These are phyloP conservation scores for Entelurus aequoreus DNA, from an alignment of 2,113 vertebrate species.

Conservation along the genomic window DNA sequence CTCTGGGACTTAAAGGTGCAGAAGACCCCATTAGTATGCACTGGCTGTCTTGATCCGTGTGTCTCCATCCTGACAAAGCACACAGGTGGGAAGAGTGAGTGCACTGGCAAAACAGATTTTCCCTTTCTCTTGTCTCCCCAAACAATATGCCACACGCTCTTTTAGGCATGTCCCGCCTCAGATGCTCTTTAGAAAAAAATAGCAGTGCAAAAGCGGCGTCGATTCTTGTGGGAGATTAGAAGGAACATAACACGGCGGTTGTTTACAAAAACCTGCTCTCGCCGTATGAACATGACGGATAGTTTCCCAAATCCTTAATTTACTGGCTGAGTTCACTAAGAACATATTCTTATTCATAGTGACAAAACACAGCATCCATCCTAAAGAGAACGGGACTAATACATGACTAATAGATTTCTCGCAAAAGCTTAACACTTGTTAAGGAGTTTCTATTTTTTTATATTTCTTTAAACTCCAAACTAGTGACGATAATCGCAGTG, in stretches of 20 bases:
- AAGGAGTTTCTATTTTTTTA: constrained; percentile 5
- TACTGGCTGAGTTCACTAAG: constrained; percentile 56
- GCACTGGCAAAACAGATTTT: constrained; percentile 40
- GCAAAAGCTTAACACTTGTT: constrained; percentile 47
- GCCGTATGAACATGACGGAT: constrained; percentile 39
- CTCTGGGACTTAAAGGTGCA: constrained; percentile 31
- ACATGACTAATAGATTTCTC: constrained; percentile 30
- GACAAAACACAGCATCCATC: constrained; percentile 42
- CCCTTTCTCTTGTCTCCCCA: constrained; percentile 35
- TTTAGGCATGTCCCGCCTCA: constrained; percentile 1
- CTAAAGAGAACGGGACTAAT: constrained; percentile 31
- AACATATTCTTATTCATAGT: constrained; percentile 51
- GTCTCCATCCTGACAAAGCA: constrained; percentile 49
- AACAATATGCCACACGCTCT: constrained; percentile 32
- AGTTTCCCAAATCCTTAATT: constrained; percentile 49
- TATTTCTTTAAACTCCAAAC: neutral
- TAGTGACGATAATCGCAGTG: constrained; percentile 1
- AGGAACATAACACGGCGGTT: constrained; percentile 22
- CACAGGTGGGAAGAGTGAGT: constrained; percentile 51
- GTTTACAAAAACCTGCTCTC: constrained; percentile 25
- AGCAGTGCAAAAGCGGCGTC: neutral
- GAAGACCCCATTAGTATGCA: constrained; percentile 49
- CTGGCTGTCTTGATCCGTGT: constrained; percentile 28
- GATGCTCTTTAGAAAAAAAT: neutral
- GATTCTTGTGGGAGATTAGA: constrained; percentile 25